A percentile compares a stretch with the other conserved stretches of the same genome.
phyloP scores from a whole-genome alignment of 2,797 vertebrate genomes.

The Lepus oiostolus region DNA sequence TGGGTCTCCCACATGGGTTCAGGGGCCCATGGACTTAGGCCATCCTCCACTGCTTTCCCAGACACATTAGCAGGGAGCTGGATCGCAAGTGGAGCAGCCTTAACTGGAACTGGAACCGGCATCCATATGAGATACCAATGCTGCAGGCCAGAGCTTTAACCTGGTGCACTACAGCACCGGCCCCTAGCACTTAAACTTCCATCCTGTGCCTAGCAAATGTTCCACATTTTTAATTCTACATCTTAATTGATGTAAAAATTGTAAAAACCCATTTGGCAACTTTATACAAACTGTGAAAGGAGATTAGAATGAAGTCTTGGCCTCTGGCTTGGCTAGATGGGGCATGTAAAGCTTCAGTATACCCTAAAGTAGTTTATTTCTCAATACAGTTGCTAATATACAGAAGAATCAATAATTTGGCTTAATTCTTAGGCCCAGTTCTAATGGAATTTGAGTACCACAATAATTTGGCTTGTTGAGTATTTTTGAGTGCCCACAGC shows the following conservation, averaged over 20 bases:
- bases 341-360: conserved; percentile 37
- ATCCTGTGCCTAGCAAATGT: not conserved
- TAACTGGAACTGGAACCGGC: too few species aligned
- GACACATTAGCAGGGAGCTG: too few species aligned
- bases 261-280: conserved; percentile 50
- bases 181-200: too few species aligned
- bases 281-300: conserved; percentile 29
- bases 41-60: too few species aligned
- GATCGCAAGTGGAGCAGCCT: too few species aligned
- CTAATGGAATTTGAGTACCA: not conserved
- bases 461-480: not conserved
- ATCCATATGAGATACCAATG: too few species aligned
- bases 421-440: conserved; percentile 35
- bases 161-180: too few species aligned
- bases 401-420: conserved; percentile 70
- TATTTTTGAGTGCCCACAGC: not conserved
- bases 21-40: too few species aligned
- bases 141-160: too few species aligned
- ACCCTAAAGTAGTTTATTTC: conserved; percentile 75
- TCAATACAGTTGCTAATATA: conserved; percentile 71
- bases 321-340: conserved; percentile 43
- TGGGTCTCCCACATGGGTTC: too few species aligned
- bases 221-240: conserved; percentile 24
- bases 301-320: conserved; percentile 65
- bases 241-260: conserved; percentile 20